Evolutionary conservation across 2,888 invertebrate genomes (phyloP), one percentile per base, ranked within the genome.

Genomic region (Platerodrilus igneus): DNA sequence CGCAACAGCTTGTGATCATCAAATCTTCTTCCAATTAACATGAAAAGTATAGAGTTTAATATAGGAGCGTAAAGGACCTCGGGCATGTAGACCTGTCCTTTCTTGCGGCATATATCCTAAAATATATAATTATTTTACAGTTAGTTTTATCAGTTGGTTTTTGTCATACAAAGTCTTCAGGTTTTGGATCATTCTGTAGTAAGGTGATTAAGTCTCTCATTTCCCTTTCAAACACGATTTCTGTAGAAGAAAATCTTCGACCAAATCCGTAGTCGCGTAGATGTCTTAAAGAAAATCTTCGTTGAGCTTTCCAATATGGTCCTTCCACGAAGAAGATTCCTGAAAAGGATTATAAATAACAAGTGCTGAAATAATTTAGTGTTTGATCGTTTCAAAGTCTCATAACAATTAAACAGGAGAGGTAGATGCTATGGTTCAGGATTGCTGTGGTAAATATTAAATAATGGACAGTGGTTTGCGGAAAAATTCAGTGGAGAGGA

Each of bases 241-340:
- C 83, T 20, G 81, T 60, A 6, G 64, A 64, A 1, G 65, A 63
- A 19, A 74, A 75, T 2, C 83, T 73, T 27, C 80, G 70, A 0
- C 83, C 83, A 46, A 83, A 83, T 3, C 83, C 83, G 54, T 69
- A 82, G 56, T 83, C 83, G 0, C 83, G 68, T 56, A 83, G 63
- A 48, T 78, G 73, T 0, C 83, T 71, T 2, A 83, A 66, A 0
- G 81, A 72, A 47, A 82, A 83, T 47, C 83, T 70, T 20, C 81
- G 68, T 52, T 83, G 83, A 2, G 76, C 73, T 40, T 76, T 75
- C 83, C 83, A 83, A 32, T 72, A 64, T 19, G 67, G 63, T 1
- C 78, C 78, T n/a, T 83, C 81, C 11, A 75, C 74, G 56, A 83
- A 82, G 58, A 82, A 80, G 41, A 83, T 74, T 8, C 82, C 82